phyloP scores from a whole-genome alignment of 2,888 invertebrate genomes.

The Autographa pulchrina region DNA sequence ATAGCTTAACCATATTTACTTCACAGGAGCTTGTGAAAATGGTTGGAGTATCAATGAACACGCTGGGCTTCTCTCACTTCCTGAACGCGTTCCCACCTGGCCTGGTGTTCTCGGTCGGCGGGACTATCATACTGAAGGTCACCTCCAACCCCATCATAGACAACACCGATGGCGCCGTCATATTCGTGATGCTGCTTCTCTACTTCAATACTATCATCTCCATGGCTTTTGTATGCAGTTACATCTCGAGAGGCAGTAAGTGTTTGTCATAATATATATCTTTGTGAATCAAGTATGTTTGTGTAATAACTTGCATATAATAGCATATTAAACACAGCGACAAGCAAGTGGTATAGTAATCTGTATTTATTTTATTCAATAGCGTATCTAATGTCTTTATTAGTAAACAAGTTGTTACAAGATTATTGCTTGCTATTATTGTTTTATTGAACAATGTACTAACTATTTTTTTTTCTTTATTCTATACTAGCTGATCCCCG shows the following conservation, averaged over 20 bases:
- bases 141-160: slow-evolving; percentile 26
- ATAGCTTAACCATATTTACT: background rate
- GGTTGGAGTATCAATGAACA: slow-evolving; percentile 92
- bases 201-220: slow-evolving; percentile 45
- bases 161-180: slow-evolving; percentile 21
- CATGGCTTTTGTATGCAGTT: slow-evolving; percentile 47
- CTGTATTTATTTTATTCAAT: too few relatives aligned
- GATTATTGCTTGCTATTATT: too few relatives aligned
- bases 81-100: slow-evolving; percentile 89
- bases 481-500: too few relatives aligned
- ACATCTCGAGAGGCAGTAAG: slow-evolving; percentile 42
- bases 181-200: slow-evolving; percentile 64
- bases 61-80: slow-evolving; percentile 92
- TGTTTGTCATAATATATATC: slow-evolving; percentile 2
- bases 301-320: background rate
- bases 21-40: slow-evolving; percentile 93
- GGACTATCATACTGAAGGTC: slow-evolving; percentile 30
- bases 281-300: background rate
- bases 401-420: too few relatives aligned
- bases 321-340: too few relatives aligned
- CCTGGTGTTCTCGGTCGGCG: slow-evolving; percentile 44
- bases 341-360: too few relatives aligned
- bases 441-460: too few relatives aligned
- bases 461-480: too few relatives aligned
- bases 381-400: too few relatives aligned